Base-by-base conservation (phyloP, 35 echinoderm and acorn worm species). In the Amphiura filiformis region DNA sequence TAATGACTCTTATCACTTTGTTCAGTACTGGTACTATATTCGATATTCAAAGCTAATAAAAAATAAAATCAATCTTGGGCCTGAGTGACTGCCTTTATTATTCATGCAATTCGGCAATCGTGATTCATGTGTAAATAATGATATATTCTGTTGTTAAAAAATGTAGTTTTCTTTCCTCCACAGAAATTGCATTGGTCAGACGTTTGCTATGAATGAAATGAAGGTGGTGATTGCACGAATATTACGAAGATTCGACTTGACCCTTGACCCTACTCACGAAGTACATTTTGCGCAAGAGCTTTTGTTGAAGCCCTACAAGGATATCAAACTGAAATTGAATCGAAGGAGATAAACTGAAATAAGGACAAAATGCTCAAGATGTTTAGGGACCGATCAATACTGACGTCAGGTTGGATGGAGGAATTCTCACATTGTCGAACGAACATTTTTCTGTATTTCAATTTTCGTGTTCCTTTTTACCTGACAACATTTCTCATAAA, bases 171-270 rank as follows among this genome's bases (percentile, higher is more conserved):
- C 75, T 38, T 2, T 33, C 31, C 2, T 22, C 31, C 81, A 37
- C 28, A 76, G 85, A 37, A 87, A 87, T 47, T 87, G 85, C 36
- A 87, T 87, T 33, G 85, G 85, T 20, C 61, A 87, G 56, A 76
- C 78, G 78, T 87, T 87, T 78, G 85, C 85, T 4, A 76, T 78
- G 70, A 87, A 87, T 39, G 85, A 87, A 77, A 30, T 36, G 64
- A 87, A 78, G 36, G 85, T 87, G 75, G 18, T 78, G 28, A 11
- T 64, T 1, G 85, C 75, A 38, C 38, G 61, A n/a, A 36, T 87
- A 18, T 32, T 87, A 31, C 77, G 85, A 34, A 87, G 39, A 39
- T 87, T 37, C 30, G 18, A 0, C 33, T 0, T 87, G 1, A 18
- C 35, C n/a, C 12, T 87, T 0, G 85, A 87, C 36, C 80, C 80